Conservation (phyloP, 2,113 vertebrate species). For the Burhinus oedicnemus region DNA sequence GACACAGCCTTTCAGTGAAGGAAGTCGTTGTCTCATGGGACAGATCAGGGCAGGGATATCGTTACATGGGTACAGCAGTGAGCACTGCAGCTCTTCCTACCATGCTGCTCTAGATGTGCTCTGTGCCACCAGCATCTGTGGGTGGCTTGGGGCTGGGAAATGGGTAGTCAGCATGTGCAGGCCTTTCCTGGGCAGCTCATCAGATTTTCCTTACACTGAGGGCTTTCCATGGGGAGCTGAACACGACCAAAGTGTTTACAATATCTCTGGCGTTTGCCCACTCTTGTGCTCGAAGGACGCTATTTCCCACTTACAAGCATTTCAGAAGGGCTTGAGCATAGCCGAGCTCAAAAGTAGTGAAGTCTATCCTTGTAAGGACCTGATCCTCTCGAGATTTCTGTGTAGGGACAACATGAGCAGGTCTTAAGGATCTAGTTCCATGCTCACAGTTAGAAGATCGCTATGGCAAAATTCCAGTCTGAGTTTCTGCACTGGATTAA, state of each 20-base stretch:
- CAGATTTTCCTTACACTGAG: neutral
- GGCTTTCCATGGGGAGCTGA: neutral
- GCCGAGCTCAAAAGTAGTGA: neutral
- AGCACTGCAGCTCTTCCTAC: neutral
- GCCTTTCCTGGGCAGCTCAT: neutral
- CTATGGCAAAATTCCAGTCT: neutral
- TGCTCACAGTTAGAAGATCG: neutral
- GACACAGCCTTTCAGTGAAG: neutral
- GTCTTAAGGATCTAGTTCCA: neutral
- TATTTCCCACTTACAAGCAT: neutral
- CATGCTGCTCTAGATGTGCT: neutral
- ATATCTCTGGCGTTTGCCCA: neutral
- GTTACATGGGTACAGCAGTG: neutral
- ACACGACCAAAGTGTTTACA: neutral
- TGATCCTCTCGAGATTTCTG: neutral
- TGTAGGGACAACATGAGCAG: neutral
- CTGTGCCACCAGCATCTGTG: neutral
- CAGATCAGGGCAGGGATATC: neutral
- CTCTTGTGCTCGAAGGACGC: neutral
- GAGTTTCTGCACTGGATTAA: constrained; percentile 16
- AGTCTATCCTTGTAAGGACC: neutral
- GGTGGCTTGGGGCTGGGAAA: neutral
- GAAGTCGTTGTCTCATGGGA: neutral
- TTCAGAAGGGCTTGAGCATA: neutral
- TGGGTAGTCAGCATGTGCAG: neutral